phyloP scores from a whole-genome alignment of 2,888 invertebrate species.

The Belgica antarctica region DNA sequence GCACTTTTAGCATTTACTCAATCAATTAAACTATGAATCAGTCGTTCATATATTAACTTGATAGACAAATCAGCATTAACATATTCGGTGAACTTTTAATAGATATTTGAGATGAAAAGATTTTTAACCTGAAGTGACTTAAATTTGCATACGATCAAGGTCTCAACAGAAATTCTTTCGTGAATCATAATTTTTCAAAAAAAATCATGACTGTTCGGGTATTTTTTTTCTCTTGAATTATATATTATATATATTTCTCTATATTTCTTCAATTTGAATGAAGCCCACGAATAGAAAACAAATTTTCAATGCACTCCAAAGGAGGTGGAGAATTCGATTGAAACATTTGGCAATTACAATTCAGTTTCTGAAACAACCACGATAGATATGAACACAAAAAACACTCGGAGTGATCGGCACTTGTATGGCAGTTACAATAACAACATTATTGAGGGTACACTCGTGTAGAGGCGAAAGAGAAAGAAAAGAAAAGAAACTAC shows the following conservation, averaged over 20 bases:
- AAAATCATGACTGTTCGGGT: too few species aligned
- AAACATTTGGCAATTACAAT: constrained; percentile 7
- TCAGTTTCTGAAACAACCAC: too few species aligned
- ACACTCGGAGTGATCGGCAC: not conserved
- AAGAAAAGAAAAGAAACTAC: not conserved
- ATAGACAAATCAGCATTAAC: constrained; percentile 5
- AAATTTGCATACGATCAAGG: too few species aligned
- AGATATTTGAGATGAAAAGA: too few species aligned
- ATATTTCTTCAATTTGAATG: too few species aligned
- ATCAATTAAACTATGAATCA: constrained; percentile 20
- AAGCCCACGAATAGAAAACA: constrained; percentile 6
- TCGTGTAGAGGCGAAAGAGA: not conserved
- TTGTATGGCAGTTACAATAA: not conserved
- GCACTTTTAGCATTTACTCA: constrained; percentile 26
- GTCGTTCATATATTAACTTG: not conserved
- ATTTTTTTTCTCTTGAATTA: too few species aligned
- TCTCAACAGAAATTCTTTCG: too few species aligned
- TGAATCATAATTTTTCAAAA: too few species aligned
- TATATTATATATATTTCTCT: too few species aligned
- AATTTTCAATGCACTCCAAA: constrained; percentile 6
- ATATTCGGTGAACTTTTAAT: not conserved
- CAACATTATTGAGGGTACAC: constrained; percentile 6
- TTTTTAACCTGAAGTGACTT: too few species aligned
- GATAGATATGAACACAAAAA: too few species aligned
- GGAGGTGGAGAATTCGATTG: constrained; percentile 1